Conservation (phyloP, 2,888 invertebrate species). For the Microchrysa polita region DNA sequence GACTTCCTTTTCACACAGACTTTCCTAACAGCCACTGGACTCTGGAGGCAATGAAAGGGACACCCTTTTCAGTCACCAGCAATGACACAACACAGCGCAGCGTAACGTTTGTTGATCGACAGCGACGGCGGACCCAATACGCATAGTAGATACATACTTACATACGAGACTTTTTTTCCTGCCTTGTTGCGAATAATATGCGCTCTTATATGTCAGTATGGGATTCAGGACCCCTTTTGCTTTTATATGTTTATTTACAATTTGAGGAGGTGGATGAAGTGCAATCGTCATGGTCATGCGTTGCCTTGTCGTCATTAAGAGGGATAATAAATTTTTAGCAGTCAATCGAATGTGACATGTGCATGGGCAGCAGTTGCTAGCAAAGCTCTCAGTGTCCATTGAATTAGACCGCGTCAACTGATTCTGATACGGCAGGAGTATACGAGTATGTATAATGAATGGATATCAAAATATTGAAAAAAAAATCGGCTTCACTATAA, state of each 20-base stretch:
- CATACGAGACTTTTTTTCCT: too few species aligned
- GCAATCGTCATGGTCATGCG: conserved; percentile 16
- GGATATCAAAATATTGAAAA: too few species aligned
- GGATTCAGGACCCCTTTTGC: not conserved
- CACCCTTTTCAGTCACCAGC: not conserved
- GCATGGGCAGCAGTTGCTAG: conserved; percentile 17
- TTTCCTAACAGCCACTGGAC: too few species aligned
- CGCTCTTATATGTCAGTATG: not conserved
- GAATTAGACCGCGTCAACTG: not conserved
- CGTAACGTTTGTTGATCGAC: conserved; percentile 3
- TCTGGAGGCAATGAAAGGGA: not conserved
- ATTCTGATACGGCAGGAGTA: not conserved
- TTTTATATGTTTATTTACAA: not conserved
- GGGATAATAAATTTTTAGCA: conserved; percentile 35
- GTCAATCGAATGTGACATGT: conserved; percentile 29
- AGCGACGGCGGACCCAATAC: not conserved
- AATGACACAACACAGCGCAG: not conserved
- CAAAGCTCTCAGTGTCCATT: conserved; percentile 18
- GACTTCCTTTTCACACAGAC: not conserved
- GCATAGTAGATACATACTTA: too few species aligned
- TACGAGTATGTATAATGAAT: too few species aligned
- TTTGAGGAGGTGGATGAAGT: conserved; percentile 13
- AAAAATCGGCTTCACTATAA: too few species aligned
- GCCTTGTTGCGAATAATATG: not conserved
- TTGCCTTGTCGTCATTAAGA: not conserved